A percentile compares a stretch with the other conserved stretches of the same genome.
Evolutionary conservation across 2,888 invertebrate genomes (phyloP).

Genomic region (Lamproptera curius): DNA sequence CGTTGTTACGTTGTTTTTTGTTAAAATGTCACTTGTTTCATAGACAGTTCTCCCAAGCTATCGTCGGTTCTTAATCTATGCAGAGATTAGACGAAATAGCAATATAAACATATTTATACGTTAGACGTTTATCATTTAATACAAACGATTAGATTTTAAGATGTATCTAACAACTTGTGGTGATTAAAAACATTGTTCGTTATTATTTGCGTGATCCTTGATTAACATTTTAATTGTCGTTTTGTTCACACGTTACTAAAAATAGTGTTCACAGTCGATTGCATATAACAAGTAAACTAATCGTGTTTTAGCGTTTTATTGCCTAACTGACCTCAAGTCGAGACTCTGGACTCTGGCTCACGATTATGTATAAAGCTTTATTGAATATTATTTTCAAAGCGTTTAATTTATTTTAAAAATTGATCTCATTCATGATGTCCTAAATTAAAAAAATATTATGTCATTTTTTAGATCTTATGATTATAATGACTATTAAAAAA

Average conservation of each 20-base stretch:
- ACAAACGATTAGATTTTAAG: not conserved
- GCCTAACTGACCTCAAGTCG: slow-evolving; percentile 39
- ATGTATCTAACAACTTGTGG: not conserved
- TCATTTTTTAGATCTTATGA: too few relatives aligned
- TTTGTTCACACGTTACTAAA: slow-evolving; percentile 48
- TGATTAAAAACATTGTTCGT: not conserved
- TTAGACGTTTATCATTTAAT: not conserved
- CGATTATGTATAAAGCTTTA: not conserved
- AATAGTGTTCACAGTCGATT: slow-evolving; percentile 36
- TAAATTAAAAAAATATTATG: too few relatives aligned
- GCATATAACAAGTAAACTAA: slow-evolving; percentile 28
- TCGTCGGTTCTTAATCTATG: too few relatives aligned
- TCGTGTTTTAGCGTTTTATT: slow-evolving; percentile 34
- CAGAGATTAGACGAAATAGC: too few relatives aligned
- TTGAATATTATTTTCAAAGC: not conserved
- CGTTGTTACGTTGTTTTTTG: too few relatives aligned
- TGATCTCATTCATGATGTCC: not conserved
- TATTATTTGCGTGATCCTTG: slow-evolving; percentile 24
- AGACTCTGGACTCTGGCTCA: slow-evolving; percentile 27
- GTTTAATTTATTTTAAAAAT: not conserved
- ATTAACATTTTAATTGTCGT: slow-evolving; percentile 36
- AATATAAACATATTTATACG: too few relatives aligned
- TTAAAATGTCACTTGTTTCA: too few relatives aligned
- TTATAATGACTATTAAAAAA: too few relatives aligned
- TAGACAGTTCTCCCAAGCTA: too few relatives aligned